Conservation (phyloP, 2,797 vertebrate genomes). For the Notolabrus celidotus region DNA sequence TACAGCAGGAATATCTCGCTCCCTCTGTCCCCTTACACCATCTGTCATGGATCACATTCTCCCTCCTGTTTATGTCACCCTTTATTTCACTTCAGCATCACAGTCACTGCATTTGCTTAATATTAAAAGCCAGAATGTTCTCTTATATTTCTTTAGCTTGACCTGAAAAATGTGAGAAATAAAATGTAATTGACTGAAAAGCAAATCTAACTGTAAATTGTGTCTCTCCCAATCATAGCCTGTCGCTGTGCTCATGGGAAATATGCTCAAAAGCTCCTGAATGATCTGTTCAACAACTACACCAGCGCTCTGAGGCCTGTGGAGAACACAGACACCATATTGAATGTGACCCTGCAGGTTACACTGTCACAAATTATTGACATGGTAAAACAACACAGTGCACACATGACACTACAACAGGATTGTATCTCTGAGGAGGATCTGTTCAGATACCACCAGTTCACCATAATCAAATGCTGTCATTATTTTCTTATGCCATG, state of each 20-base stretch:
- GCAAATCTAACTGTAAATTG: neutral
- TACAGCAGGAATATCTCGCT: conserved; percentile 45
- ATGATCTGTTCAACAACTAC: conserved; percentile 87
- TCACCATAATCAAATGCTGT: neutral
- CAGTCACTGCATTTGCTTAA: neutral
- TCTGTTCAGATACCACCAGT: conserved; percentile 4
- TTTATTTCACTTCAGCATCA: conserved; percentile 6
- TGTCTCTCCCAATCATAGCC: conserved; percentile 72
- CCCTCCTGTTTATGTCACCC: conserved; percentile 18
- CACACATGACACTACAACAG: neutral
- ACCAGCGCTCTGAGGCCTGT: conserved; percentile 89
- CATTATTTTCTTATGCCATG: neutral
- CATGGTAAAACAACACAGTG: conserved; percentile 85
- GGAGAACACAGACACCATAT: conserved; percentile 88
- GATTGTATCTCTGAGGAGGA: neutral
- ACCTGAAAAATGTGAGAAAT: neutral
- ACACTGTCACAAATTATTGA: conserved; percentile 95
- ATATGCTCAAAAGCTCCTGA: conserved; percentile 90
- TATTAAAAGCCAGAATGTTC: neutral
- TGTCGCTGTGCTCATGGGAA: conserved; percentile 86
- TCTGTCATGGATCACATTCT: conserved; percentile 65
- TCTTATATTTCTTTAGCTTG: neutral
- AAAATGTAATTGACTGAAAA: neutral
- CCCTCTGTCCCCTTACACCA: conserved; percentile 47
- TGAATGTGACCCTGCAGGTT: conserved; percentile 94